These are phyloP conservation scores for Elysia crispata DNA, from an alignment of 2,888 invertebrate species.

Conservation along the genomic window DNA sequence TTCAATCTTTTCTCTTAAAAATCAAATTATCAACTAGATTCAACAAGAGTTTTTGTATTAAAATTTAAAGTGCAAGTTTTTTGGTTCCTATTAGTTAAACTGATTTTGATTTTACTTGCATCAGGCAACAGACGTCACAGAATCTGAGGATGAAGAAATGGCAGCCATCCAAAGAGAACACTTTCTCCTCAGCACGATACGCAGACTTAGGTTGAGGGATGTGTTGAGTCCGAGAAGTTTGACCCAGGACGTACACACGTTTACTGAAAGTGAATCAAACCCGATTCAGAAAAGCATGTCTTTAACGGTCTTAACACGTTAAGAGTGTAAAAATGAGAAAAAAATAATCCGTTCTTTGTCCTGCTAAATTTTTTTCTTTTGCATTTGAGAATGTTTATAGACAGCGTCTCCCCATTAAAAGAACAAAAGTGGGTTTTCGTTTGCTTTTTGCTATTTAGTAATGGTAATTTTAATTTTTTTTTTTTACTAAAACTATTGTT, in stretches of 20 bases:
- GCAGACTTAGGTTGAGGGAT: conserved; percentile 10
- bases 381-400: no score
- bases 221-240: conserved; percentile 27
- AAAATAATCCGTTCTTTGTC: no score
- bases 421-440: background rate
- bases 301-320: no score
- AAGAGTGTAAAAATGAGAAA: no score
- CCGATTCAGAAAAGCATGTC: no score
- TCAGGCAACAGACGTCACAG: conserved; percentile 31
- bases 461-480: background rate
- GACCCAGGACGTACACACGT: background rate
- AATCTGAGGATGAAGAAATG: conserved; percentile 28
- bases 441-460: background rate
- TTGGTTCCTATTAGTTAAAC: background rate
- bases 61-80: background rate
- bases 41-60: no score
- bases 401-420: background rate
- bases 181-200: conserved; percentile 19
- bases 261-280: no score
- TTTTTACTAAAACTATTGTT: no score
- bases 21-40: no score
- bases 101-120: background rate
- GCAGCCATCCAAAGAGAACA: conserved; percentile 2
- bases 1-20: no score
- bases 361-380: no score